Percentiles rank a stretch among this genome's conserved stretches.
These are phyloP conservation scores for Tenthredo amoena DNA, from an alignment of 2,888 invertebrate genomes.

Conservation along the genomic window DNA sequence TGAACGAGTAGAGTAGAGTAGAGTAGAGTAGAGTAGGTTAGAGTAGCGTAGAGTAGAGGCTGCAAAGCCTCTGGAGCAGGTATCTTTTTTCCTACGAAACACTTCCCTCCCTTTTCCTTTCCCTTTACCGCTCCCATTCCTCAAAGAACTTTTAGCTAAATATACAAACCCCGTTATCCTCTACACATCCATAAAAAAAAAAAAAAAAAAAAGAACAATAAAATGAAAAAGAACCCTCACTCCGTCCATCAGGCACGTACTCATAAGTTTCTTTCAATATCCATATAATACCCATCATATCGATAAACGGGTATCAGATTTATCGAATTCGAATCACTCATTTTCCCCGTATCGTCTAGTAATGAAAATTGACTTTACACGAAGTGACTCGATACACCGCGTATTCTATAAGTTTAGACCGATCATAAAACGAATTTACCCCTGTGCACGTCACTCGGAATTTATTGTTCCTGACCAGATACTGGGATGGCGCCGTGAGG, in stretches of 20 bases:
- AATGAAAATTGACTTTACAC: not conserved
- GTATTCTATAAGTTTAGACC: not conserved
- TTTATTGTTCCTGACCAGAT: not conserved
- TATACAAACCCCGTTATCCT: slow-evolving; percentile 47
- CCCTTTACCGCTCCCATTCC: slow-evolving; percentile 1
- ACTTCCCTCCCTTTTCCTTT: not conserved
- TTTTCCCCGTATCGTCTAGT: no score
- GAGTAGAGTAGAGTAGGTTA: not conserved
- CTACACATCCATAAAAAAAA: not conserved
- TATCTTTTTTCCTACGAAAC: slow-evolving; percentile 32
- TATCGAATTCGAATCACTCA: not conserved
- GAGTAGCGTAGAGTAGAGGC: not conserved
- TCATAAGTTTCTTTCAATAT: not conserved
- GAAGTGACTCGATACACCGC: not conserved
- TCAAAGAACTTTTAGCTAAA: slow-evolving; percentile 38
- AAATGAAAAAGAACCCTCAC: slow-evolving; percentile 4
- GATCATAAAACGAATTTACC: not conserved
- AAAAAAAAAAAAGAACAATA: not conserved
- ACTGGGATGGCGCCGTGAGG: no score
- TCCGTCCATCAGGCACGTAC: slow-evolving; percentile 68
- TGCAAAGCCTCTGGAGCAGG: slow-evolving; percentile 36
- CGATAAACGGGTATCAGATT: not conserved
- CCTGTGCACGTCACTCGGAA: not conserved
- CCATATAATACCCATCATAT: not conserved
- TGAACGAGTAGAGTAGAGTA: not conserved